Evolutionary conservation across 2,113 vertebrate species (phyloP), one percentile per base, ranked within the genome.

Genomic region (Myiozetetes cayanensis): DNA sequence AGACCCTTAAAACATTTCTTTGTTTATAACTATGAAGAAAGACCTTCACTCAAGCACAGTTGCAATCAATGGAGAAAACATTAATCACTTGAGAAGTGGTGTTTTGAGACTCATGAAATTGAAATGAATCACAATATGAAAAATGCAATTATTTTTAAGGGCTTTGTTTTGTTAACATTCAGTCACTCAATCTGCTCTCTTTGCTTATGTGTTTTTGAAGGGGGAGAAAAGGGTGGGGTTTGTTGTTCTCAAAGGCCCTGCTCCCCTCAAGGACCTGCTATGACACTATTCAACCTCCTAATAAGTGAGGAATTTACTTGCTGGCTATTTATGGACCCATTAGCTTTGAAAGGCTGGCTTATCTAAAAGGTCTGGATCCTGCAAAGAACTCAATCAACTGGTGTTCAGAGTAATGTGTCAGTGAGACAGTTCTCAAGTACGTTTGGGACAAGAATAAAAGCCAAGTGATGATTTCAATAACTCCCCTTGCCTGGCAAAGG

Each of bases 1-100:
- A 8, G 61, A 81, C 73, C 74, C 85, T 91, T 90, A 93, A 88
- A 96, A 87, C 7, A 89, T 91, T 91, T 88, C 63, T 96, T 91
- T 92, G 59, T 88, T 94, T 94, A 87, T 93, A 93, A 67, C 41
- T 50, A 19, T 9, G 44, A 82, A 85, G 53, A 72, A 24, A 65
- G 75, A 86, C 90, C 92, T 97, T 97, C 96, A 67, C 77, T 95
- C 47, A 53, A 94, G 96, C 91, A 76, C 96, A 95, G 94, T 89
- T 95, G 96, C 65, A 84, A 97, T 97, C 97, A 98, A 96, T 97
- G 94, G 95, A 97, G 96, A 97, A 96, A 97, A 97, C 94, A 97
- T 94, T 97, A 97, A 98, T 98, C 98, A 98, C 89, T 94, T 95
- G 89, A 94, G 89, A 97, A 97, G 97, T 90, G 77, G 84, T 97